A percentile compares a stretch with the other conserved stretches of the same genome.
Evolutionary conservation across 2,797 vertebrate genomes (phyloP).

Genomic region (Capromys pilorides): DNA sequence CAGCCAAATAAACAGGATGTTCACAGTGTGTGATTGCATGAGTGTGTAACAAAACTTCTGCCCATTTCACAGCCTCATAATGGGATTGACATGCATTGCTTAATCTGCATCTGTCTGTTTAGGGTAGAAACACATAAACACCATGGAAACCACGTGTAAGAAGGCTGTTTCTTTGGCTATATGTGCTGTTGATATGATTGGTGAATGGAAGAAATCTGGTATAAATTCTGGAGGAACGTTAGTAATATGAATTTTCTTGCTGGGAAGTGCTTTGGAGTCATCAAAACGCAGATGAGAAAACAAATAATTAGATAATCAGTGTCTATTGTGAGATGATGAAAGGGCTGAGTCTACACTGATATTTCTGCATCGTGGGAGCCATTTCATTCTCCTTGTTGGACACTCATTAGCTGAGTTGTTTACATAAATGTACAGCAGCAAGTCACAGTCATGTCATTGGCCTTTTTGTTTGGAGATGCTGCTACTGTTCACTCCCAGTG

Average conservation of each 20-base stretch:
- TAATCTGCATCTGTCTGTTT: conserved; percentile 85
- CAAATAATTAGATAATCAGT: conserved; percentile 62
- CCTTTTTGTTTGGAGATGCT: conserved; percentile 43
- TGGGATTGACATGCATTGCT: conserved; percentile 86
- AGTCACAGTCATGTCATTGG: conserved; percentile 23
- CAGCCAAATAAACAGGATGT: conserved; percentile 94
- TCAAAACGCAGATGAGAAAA: conserved; percentile 74
- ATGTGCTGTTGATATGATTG: conserved; percentile 70
- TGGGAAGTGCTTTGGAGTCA: conserved; percentile 75
- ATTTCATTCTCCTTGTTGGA: conserved; percentile 55
- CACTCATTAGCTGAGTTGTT: conserved; percentile 44
- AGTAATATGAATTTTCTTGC: conserved; percentile 75
- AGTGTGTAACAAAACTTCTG: conserved; percentile 89
- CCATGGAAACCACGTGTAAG: conserved; percentile 82
- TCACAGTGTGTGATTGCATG: conserved; percentile 88
- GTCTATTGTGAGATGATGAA: conserved; percentile 79
- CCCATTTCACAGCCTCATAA: conserved; percentile 85
- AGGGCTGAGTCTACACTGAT: background rate
- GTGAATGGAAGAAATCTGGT: conserved; percentile 78
- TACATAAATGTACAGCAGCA: conserved; percentile 27
- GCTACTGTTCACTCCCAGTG: conserved; percentile 1
- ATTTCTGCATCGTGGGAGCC: background rate
- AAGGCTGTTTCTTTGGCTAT: conserved; percentile 68
- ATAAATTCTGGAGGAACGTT: conserved; percentile 63
- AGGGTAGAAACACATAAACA: conserved; percentile 83